These are phyloP conservation scores for Bombylius discolor DNA, from an alignment of 2,888 invertebrate species.

Conservation along the genomic window DNA sequence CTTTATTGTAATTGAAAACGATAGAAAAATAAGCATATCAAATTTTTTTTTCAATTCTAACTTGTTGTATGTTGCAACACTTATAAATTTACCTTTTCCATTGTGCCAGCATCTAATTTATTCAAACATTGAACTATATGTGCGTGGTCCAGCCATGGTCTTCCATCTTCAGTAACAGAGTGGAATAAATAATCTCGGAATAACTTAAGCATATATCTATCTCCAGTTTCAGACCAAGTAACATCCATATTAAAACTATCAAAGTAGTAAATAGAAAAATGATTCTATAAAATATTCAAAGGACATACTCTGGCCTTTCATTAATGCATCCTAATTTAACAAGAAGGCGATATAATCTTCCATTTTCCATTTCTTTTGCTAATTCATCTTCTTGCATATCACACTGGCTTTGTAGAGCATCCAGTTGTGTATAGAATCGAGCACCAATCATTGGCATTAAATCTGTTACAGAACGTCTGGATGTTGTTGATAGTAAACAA, in stretches of 20 bases:
- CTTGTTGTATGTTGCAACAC: background rate
- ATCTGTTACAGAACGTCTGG: constrained; percentile 76
- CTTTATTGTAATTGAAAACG: too few species aligned
- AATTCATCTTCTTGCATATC: constrained; percentile 86
- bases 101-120: constrained; percentile 72
- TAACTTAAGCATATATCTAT: constrained; percentile 94
- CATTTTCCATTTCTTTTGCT: constrained; percentile 88
- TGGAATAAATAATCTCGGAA: constrained; percentile 97
- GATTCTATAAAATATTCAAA: constrained; percentile 2
- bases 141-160: constrained; percentile 93
- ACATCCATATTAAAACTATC: constrained; percentile 80
- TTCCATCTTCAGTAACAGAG: constrained; percentile 81
- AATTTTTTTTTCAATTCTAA: background rate
- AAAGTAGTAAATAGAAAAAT: constrained; percentile 6
- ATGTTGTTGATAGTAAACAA: constrained; percentile 55
- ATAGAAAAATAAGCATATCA: background rate
- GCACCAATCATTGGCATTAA: constrained; percentile 99
- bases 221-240: constrained; percentile 95
- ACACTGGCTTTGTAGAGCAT: constrained; percentile 72
- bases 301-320: constrained; percentile 81
- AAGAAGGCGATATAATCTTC: constrained; percentile 78
- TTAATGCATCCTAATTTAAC: constrained; percentile 88
- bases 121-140: constrained; percentile 90
- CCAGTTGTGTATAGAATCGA: constrained; percentile 90
- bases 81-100: constrained; percentile 50